Evolutionary conservation across 2,797 vertebrate species (phyloP), one percentile per base, ranked within the genome.

Genomic region (Coregonus sp.): DNA sequence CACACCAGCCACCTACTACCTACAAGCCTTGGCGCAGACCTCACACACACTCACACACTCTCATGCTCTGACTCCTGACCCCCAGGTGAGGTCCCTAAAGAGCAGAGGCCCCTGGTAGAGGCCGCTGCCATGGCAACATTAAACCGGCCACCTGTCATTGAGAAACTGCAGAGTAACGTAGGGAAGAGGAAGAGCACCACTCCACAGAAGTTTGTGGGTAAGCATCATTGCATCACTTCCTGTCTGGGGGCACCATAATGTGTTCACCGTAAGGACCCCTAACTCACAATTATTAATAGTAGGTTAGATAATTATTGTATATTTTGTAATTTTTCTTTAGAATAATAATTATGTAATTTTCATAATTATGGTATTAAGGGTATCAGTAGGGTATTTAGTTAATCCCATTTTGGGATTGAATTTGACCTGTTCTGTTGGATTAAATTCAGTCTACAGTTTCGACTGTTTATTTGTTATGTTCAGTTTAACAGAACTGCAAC

Each of bases 111-210:
- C 87, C 92, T 96, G 91, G 95, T 95, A 88, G 97, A 98, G 86
- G 91, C 94, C 80, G 92, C 95, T 88, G 90, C 90, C 92, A 91
- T 97, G 93, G 92, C 94, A 79, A 89, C 95, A 87, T 98, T 97
- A 90, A 96, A 99, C 87, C 96, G 97, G 89, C 97, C 98, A 59
- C 97, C 97, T 82, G 97, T 98, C 87, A 98, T 98, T 90, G 98
- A 99, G 92, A 96, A 97, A 91, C 93, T 99, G 88, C 95, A 96
- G 74, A 96, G 94, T 91, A 98, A 95, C 79, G 94, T 99, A 92
- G 97, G 96, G 92, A 99, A 99, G 90, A 96, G 98, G 93, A 99
- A 99, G 96, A 99, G 97, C 94, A 97, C 96, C 91, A 98, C 96
- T 71, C 98, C 98, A 84, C 98, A 99, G 92, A 99, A 99, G 93